phyloP scores from a whole-genome alignment of 2,888 invertebrate genomes.

The Reticulitermes lucifugus region DNA sequence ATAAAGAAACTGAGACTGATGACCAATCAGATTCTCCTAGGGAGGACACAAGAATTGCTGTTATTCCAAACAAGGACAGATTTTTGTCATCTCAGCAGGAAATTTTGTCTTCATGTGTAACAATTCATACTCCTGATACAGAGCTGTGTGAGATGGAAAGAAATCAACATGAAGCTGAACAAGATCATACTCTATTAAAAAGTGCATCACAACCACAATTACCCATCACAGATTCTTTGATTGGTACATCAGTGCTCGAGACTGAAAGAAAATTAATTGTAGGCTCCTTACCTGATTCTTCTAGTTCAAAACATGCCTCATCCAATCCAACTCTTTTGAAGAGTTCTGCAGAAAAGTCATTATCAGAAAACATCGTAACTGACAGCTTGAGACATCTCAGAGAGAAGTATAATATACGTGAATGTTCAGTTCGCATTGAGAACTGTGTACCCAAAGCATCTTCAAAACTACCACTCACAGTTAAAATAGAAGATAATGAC shows the following conservation, averaged over 20 bases:
- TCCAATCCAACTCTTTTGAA: neutral
- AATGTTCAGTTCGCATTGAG: constrained; percentile 60
- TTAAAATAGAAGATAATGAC: constrained; percentile 45
- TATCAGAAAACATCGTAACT: neutral
- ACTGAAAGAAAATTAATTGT: neutral
- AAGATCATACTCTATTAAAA: neutral
- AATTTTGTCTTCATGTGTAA: neutral
- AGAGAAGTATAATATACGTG: constrained; percentile 60
- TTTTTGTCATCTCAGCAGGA: neutral
- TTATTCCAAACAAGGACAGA: neutral
- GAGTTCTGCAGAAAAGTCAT: neutral
- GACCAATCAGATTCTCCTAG: constrained; percentile 57
- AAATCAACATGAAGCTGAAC: neutral
- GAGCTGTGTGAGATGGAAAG: neutral
- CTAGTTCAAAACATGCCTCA: neutral
- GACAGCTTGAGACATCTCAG: constrained; percentile 53
- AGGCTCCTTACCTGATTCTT: constrained; percentile 20
- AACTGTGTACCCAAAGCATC: constrained; percentile 61
- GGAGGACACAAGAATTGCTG: constrained; percentile 22
- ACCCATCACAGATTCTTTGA: constrained; percentile 20
- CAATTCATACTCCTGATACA: neutral
- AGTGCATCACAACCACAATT: neutral
- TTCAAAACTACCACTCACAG: constrained; percentile 39
- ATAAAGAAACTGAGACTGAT: constrained; percentile 34
- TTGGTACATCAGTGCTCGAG: neutral